A percentile compares a stretch with the other conserved stretches of the same genome.
Evolutionary conservation across 2,888 invertebrate genomes (phyloP).

Genomic region (Stegana nigrithorax): DNA sequence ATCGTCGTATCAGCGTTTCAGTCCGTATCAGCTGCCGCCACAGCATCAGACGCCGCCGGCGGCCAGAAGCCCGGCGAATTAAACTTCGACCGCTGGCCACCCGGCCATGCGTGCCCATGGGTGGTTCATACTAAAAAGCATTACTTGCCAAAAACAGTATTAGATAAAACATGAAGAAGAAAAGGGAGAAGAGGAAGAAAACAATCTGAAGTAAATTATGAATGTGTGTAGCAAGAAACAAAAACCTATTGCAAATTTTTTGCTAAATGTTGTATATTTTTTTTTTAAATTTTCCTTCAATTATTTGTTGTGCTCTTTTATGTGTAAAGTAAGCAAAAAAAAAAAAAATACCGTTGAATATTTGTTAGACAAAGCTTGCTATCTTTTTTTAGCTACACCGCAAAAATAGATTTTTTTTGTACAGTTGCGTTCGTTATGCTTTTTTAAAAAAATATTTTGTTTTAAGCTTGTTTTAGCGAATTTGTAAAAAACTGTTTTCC

Average conservation of each 20-base stretch:
- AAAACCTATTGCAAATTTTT: slow-evolving; percentile 8
- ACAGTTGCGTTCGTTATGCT: slow-evolving; percentile 10
- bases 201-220: neutral
- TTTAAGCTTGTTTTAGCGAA: slow-evolving; percentile 16
- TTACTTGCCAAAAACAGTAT: slow-evolving; percentile 46
- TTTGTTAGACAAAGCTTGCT: slow-evolving; percentile 12
- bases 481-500: slow-evolving; percentile 21
- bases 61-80: slow-evolving; percentile 61
- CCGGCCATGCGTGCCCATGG: neutral
- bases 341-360: neutral
- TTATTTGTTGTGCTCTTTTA: slow-evolving; percentile 12
- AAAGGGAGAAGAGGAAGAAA: slow-evolving; percentile 14
- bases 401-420: neutral
- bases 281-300: slow-evolving; percentile 35
- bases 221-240: too few relatives aligned
- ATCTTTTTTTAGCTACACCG: neutral
- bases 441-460: slow-evolving; percentile 29
- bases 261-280: slow-evolving; percentile 56
- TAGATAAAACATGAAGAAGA: slow-evolving; percentile 35
- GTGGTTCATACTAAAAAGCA: neutral
- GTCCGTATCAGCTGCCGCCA: slow-evolving; percentile 64
- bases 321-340: too few relatives aligned
- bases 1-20: slow-evolving; percentile 63
- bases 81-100: slow-evolving; percentile 28
- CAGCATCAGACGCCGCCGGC: slow-evolving; percentile 45